Conservation (phyloP, 2,888 invertebrate species). For the Cerastis rubricosa region DNA sequence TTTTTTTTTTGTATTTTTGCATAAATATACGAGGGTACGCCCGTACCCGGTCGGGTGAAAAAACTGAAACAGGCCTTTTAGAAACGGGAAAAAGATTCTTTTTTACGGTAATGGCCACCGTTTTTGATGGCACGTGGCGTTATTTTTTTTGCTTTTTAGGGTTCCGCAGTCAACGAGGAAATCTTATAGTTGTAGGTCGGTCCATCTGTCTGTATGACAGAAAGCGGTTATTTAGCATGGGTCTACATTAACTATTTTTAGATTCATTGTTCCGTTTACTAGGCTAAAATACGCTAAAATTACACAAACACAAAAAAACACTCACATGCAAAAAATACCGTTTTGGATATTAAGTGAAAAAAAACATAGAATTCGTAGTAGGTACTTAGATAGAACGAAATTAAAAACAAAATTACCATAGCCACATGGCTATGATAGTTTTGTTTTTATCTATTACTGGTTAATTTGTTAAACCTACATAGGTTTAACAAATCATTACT, state of each 20-base stretch:
- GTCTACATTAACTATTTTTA: background rate
- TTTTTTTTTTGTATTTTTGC: slow-evolving; percentile 52
- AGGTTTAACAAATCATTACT: no score
- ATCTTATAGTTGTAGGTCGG: background rate
- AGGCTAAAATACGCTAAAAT: no score
- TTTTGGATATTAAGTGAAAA: no score
- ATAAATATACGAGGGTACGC: slow-evolving; percentile 36
- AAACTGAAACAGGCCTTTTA: slow-evolving; percentile 44
- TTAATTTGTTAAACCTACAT: no score
- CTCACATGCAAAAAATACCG: no score
- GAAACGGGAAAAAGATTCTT: slow-evolving; percentile 42
- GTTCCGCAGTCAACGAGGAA: background rate
- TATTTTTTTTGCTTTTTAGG: slow-evolving; percentile 28
- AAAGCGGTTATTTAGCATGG: background rate
- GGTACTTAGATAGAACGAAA: no score
- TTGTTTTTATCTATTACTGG: no score
- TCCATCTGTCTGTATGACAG: background rate
- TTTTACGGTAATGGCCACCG: slow-evolving; percentile 51
- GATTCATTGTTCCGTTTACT: no score
- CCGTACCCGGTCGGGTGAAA: slow-evolving; percentile 17
- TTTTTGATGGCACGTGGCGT: slow-evolving; percentile 49
- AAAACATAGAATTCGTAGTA: no score
- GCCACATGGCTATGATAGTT: no score
- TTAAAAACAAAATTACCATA: no score
- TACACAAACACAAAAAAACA: no score